Evolutionary conservation across 2,797 vertebrate genomes (phyloP), one percentile per base, ranked within the genome.

Genomic region (Crocodylus rhombifer): DNA sequence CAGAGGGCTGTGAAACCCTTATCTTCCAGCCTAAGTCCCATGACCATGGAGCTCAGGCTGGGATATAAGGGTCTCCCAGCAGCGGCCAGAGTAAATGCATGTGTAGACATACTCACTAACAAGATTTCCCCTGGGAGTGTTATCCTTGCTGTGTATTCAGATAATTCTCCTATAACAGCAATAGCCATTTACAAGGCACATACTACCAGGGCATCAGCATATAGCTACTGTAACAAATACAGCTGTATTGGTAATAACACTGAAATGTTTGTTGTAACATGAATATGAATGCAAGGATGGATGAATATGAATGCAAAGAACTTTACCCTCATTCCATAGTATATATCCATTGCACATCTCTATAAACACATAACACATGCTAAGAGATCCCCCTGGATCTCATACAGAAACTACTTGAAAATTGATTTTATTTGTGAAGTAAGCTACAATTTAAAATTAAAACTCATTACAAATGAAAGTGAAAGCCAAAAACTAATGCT

Each of bases 311-410:
- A 67, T 67, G 42, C 42, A 51, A 30, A 17, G n/a, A 33, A 16
- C 26, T 30, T 67, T 20, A 11, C 21, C 17, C 30, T 67, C n/a
- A 67, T 20, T 18, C 17, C 64, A 30, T 7, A 77, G 21, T 33
- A 67, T 1, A 0, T 3, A 28, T 1, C 26, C 51, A 63, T 30
- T 1, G 51, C 21, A 12, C 7, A 2, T 3, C 18, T 5, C 11
- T 10, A 30, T 21, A 57, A n/a, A 9, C 64, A 33, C 2, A 25
- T 17, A 56, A 33, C 7, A 74, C 10, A 5, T 16, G 14, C 7
- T 9, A 69, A 5, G 30, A 25, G 33, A 42, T 7, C 4, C 6
- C n/a, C 26, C 14, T 14, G 3, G 1, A 20, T 67, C 18, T 36
- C n/a, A 8, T 26, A 33, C 62, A 55, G 1, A 0, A 76, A 6